These are phyloP conservation scores for Craniophora ligustri DNA, from an alignment of 2,888 invertebrate species.

Conservation along the genomic window DNA sequence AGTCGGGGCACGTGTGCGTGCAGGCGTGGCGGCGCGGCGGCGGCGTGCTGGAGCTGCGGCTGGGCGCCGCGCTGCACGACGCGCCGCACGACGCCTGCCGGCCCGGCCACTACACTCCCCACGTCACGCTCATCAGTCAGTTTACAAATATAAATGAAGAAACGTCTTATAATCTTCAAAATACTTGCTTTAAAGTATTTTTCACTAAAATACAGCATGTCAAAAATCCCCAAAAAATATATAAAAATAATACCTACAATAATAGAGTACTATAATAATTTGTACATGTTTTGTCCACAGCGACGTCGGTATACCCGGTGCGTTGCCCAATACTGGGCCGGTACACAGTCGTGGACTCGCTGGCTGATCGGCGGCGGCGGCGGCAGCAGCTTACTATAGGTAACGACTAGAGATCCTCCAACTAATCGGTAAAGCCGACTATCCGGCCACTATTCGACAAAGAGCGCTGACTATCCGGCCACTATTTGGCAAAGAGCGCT, in stretches of 20 bases:
- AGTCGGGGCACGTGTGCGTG: conserved; percentile 94
- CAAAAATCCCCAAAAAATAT: too few relatives aligned
- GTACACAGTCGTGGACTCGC: conserved; percentile 88
- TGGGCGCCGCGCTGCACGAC: conserved; percentile 87
- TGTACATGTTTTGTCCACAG: conserved; percentile 84
- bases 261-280: too few relatives aligned
- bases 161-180: too few relatives aligned
- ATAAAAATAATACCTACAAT: too few relatives aligned
- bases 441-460: too few relatives aligned
- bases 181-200: too few relatives aligned
- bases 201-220: too few relatives aligned
- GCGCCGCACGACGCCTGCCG: conserved; percentile 91
- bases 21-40: conserved; percentile 91
- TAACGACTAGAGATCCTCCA: too few relatives aligned
- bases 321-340: conserved; percentile 92
- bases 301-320: conserved; percentile 89
- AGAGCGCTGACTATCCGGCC: too few relatives aligned
- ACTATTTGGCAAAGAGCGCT: too few relatives aligned
- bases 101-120: conserved; percentile 85
- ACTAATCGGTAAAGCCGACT: too few relatives aligned
- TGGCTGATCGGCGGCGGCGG: conserved; percentile 81
- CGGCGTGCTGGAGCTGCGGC: conserved; percentile 92
- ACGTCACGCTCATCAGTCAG: conserved; percentile 85
- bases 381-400: conserved; percentile 83
- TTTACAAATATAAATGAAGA: too few relatives aligned